Conservation (phyloP, 2,797 vertebrate species). For the Clarias pachynema region DNA sequence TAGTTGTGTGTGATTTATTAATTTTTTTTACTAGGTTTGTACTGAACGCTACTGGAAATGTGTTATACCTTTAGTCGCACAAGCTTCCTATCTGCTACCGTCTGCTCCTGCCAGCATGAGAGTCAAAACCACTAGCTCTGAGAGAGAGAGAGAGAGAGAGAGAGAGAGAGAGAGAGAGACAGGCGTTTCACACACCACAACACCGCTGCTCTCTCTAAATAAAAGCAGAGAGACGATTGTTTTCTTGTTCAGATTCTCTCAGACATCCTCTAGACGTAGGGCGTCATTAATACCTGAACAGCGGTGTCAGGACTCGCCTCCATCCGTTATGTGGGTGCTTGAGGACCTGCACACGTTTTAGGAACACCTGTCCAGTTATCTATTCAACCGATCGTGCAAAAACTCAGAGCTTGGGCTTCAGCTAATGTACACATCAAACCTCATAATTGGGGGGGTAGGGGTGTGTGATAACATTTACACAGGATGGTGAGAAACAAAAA, state of each 20-base stretch:
- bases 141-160: neutral
- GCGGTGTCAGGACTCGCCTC: neutral
- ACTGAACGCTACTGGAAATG: neutral
- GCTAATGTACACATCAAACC: neutral
- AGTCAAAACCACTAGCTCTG: neutral
- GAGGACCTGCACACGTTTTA: neutral
- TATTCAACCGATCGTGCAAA: neutral
- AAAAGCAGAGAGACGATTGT: neutral
- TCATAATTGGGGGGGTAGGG: neutral
- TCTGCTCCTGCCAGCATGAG: neutral
- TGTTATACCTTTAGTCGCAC: neutral
- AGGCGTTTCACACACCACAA: neutral
- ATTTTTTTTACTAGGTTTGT: no score
- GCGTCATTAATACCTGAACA: neutral
- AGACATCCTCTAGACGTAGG: neutral
- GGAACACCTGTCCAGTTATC: neutral
- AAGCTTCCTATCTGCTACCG: neutral
- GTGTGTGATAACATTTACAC: no score
- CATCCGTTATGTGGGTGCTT: neutral
- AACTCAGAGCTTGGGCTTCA: neutral
- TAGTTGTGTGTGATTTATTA: neutral
- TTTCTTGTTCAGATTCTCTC: neutral
- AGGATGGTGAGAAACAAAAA: no score
- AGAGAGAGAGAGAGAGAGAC: neutral
- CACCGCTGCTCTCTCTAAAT: neutral